phyloP scores from a whole-genome alignment of 2,888 invertebrate genomes.

The Oxyteleia sp. region DNA sequence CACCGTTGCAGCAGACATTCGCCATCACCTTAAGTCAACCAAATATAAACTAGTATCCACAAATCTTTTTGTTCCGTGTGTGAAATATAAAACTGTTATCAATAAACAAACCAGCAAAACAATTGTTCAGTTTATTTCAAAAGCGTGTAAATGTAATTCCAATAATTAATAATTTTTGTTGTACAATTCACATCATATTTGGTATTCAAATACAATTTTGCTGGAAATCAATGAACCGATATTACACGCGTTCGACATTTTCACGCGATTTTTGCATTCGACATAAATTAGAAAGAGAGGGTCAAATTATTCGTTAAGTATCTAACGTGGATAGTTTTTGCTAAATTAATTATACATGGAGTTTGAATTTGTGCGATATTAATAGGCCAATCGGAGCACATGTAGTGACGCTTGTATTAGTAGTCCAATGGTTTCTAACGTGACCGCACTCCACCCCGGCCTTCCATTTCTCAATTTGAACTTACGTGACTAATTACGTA shows the following conservation, averaged over 20 bases:
- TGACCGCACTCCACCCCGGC: slow-evolving; percentile 48
- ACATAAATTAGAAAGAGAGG: slow-evolving; percentile 13
- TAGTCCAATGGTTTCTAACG: slow-evolving; percentile 55
- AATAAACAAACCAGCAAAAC: too few species aligned
- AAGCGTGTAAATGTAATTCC: too few species aligned
- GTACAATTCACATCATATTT: too few species aligned
- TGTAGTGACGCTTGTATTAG: slow-evolving; percentile 35
- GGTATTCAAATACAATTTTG: too few species aligned
- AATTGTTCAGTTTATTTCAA: too few species aligned
- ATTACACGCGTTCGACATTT: background rate
- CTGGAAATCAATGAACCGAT: background rate
- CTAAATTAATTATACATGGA: slow-evolving; percentile 36
- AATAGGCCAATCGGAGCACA: slow-evolving; percentile 48
- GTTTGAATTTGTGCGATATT: slow-evolving; percentile 38
- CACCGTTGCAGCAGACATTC: too few species aligned
- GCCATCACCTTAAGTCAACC: too few species aligned
- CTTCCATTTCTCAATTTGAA: slow-evolving; percentile 61
- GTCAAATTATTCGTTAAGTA: slow-evolving; percentile 44
- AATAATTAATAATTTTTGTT: too few species aligned
- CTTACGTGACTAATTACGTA: slow-evolving; percentile 65
- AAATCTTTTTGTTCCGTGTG: too few species aligned
- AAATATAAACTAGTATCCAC: too few species aligned
- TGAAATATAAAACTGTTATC: too few species aligned
- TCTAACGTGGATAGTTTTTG: slow-evolving; percentile 28
- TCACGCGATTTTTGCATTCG: slow-evolving; percentile 1